Base-by-base conservation (phyloP, 64 coral and sea anemone genomes). In the Catalaphyllia jardinei region DNA sequence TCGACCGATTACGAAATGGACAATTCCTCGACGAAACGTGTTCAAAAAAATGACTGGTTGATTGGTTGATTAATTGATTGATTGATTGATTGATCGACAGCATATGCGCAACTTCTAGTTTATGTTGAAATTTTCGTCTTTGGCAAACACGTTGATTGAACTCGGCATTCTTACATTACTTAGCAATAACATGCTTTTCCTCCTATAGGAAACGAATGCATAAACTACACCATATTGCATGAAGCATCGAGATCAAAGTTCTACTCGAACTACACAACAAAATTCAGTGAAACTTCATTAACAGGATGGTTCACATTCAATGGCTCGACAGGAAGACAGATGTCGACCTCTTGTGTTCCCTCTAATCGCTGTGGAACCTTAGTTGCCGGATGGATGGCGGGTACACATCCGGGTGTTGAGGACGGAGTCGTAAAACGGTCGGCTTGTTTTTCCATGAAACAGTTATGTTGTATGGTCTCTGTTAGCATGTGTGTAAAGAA, bases 241-340 rank as follows among this genome's bases (percentile, higher is more conserved):
- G 57, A 75, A 3, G 61, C 38, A 5, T 35, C 28, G 30, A 77
- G 90, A 86, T 85, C 90, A 69, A 62, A 28, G 25, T 86, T 55
- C 64, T 62, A 39, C 30, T 31, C 39, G 6, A 46, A 31, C 51
- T 14, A 51, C 9, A 59, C 22, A 19, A 30, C 6, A 33, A n/a
- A 74, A 1, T 12, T 18, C 42, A 80, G 61, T 38, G 60, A 79
- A 55, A 76, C 19, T 18, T 67, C 61, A 51, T 19, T 67, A 17
- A 60, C 30, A 60, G 77, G 76, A 13, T 93, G 91, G 91, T 93
- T 84, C 31, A 29, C 60, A 31, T 88, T 88, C 50, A 93, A 55
- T 29, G 91, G 91, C 33, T 46, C 75, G 52, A 86, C 91, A n/a
- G 91, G 91, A 4, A 80, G 16, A 2, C 52, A 81, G 42, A 93